Conservation (phyloP, 2,888 invertebrate genomes). For the Phortica magna region DNA sequence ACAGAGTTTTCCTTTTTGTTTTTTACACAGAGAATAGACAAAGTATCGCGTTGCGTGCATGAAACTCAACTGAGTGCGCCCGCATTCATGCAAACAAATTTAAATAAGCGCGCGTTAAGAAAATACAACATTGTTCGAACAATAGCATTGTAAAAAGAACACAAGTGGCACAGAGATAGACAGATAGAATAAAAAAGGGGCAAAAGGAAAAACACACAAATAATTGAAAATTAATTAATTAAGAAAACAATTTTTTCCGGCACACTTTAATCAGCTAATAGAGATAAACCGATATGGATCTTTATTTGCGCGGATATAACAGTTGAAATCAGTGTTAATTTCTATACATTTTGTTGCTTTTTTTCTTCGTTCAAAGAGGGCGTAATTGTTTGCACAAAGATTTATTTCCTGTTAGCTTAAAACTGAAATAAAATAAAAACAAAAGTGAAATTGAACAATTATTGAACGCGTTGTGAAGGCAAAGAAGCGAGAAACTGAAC, state of each 20-base stretch:
- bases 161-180: conserved; percentile 2
- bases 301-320: conserved; percentile 13
- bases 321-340: not conserved
- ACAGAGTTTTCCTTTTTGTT: conserved; percentile 23
- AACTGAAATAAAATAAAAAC: not conserved
- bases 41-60: conserved; percentile 40
- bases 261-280: not conserved
- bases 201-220: not conserved
- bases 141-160: conserved; percentile 32
- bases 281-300: not conserved
- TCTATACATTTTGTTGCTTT: not conserved
- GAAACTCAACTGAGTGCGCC: conserved; percentile 52
- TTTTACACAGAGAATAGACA: conserved; percentile 22
- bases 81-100: conserved; percentile 56
- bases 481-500: not conserved
- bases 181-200: conserved; percentile 1
- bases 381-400: not conserved
- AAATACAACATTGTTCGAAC: not conserved
- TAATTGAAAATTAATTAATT: conserved; percentile 26
- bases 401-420: conserved; percentile 19
- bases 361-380: not conserved
- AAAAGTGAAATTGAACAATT: not conserved
- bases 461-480: not conserved
- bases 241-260: not conserved
- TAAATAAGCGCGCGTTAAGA: conserved; percentile 54